Evolutionary conservation across 1,140 invertebrate species (phyloP).

Genomic region (Carcinoscorpius rotundicauda): DNA sequence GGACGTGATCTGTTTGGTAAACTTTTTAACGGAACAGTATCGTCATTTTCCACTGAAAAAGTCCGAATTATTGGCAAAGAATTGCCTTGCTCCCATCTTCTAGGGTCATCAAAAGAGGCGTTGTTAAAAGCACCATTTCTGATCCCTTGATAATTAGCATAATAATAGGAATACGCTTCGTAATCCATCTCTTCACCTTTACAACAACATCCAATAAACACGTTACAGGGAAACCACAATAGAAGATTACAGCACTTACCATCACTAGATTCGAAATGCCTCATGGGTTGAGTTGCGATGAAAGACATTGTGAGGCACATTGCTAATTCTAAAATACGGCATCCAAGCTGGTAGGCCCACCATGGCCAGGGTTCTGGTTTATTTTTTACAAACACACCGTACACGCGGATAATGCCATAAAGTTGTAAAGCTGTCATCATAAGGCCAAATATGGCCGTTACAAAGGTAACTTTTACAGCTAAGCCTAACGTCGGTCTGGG

Average conservation of each 20-base stretch:
- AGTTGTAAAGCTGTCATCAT: slow-evolving; percentile 65
- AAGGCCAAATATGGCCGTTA: slow-evolving; percentile 66
- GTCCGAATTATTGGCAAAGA: slow-evolving; percentile 19
- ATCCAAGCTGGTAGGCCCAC: slow-evolving; percentile 74
- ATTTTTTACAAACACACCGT: slow-evolving; percentile 33
- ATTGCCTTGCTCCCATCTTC: slow-evolving; percentile 16
- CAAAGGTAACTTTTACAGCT: slow-evolving; percentile 72
- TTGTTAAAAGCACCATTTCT: slow-evolving; percentile 5
- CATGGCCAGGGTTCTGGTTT: slow-evolving; percentile 56
- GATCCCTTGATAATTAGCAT: slow-evolving; percentile 19
- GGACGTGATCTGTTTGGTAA: not conserved
- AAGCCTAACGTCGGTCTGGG: slow-evolving; percentile 43
- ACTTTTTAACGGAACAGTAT: slow-evolving; percentile 9
- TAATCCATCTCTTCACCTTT: slow-evolving; percentile 19
- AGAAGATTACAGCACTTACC: slow-evolving; percentile 4
- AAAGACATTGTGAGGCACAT: slow-evolving; percentile 68
- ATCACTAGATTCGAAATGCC: slow-evolving; percentile 17
- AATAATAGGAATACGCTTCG: slow-evolving; percentile 17
- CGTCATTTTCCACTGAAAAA: slow-evolving; percentile 6
- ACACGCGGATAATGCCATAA: slow-evolving; percentile 55
- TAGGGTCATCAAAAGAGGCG: not conserved
- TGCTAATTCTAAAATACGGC: slow-evolving; percentile 66
- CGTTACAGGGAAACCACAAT: slow-evolving; percentile 13
- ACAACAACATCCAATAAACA: slow-evolving; percentile 11
- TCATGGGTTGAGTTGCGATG: slow-evolving; percentile 49